Base-by-base conservation (phyloP, 2,888 invertebrate species). In the Xiphydria camelus region DNA sequence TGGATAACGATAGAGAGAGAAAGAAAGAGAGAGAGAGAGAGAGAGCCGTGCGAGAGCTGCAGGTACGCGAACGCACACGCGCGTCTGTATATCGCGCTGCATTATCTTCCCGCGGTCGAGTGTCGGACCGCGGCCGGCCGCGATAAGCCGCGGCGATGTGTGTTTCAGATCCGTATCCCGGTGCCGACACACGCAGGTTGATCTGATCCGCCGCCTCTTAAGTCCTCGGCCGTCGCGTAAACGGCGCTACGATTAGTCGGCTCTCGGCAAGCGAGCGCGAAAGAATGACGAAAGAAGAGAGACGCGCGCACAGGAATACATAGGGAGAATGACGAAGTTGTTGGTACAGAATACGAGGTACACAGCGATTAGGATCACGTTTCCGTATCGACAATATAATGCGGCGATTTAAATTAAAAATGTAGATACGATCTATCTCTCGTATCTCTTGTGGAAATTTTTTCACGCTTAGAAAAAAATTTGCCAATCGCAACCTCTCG, bases 81-180 rank as follows among this genome's bases (percentile, higher is more conserved):
- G 7, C 26, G 1, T 41, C 32, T 41, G 41, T 49, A 40, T 45
- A 49, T 49, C 45, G 45, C 39, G 25, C 19, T 22, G 45, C 37
- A 49, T 37, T 48, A 48, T 48, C 44, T 45, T 18, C 12, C 39
- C 39, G 40, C 19, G 23, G 22, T 32, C 34, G 41, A 12, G 23
- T 9, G 14, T 41, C 34, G 34, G 21, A 10, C 41, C 15, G 39
- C 32, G 36, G 34, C 45, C 44, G 49, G 46, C 31, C 39, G 48
- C 47, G 64, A 64, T 64, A 62, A 64, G 53, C 49, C 45, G n/a
- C n/a, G 55, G 53, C 51, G 57, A 57, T 53, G 59, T 53, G 53
- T 53, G 56, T 53, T 45, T 45, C 52, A 49, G 54, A 54, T 54
- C 51, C 41, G 26, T 53, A 51, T 49, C 25, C 49, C 53, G 55